Percentiles rank a stretch among this genome's conserved stretches.
Evolutionary conservation across 2,113 vertebrate species (phyloP).

Genomic region (Australoheros scitulus): DNA sequence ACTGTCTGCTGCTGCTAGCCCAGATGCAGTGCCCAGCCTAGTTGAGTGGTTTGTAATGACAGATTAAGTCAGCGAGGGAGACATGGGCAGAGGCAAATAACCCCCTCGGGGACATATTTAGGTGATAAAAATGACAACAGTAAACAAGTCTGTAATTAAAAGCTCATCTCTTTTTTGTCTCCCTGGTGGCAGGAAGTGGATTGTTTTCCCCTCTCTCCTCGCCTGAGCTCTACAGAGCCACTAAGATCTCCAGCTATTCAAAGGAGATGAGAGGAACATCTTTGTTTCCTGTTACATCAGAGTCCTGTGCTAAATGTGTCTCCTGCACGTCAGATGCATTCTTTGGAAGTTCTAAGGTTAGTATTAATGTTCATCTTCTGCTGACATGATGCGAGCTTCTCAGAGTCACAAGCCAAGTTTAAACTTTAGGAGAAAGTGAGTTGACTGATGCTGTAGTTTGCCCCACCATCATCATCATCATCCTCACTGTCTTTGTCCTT

Average conservation of each 20-base stretch:
- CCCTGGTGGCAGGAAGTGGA: slow-evolving; percentile 61
- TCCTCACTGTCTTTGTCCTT: slow-evolving; percentile 10
- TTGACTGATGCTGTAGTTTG: not conserved
- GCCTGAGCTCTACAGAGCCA: slow-evolving; percentile 25
- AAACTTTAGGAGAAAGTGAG: not conserved
- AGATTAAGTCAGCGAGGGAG: slow-evolving; percentile 33
- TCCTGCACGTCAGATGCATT: not conserved
- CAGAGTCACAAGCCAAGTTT: not conserved
- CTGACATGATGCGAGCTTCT: not conserved
- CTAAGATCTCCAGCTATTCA: slow-evolving; percentile 35
- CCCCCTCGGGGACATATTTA: slow-evolving; percentile 58
- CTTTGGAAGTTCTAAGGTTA: not conserved
- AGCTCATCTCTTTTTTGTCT: slow-evolving; percentile 63
- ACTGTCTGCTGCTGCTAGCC: slow-evolving; percentile 8
- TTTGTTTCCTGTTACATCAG: slow-evolving; percentile 18
- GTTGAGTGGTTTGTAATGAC: slow-evolving; percentile 55
- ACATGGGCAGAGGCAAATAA: slow-evolving; percentile 4
- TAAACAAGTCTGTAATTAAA: slow-evolving; percentile 77
- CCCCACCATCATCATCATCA: not conserved
- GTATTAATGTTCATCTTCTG: not conserved
- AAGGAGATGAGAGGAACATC: slow-evolving; percentile 29
- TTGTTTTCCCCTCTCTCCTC: slow-evolving; percentile 47
- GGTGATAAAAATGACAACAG: slow-evolving; percentile 72
- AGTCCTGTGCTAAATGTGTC: slow-evolving; percentile 12
- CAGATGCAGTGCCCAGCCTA: slow-evolving; percentile 18